Evolutionary conservation across 2,888 invertebrate species (phyloP).

Genomic region (Platerodrilus igneus): DNA sequence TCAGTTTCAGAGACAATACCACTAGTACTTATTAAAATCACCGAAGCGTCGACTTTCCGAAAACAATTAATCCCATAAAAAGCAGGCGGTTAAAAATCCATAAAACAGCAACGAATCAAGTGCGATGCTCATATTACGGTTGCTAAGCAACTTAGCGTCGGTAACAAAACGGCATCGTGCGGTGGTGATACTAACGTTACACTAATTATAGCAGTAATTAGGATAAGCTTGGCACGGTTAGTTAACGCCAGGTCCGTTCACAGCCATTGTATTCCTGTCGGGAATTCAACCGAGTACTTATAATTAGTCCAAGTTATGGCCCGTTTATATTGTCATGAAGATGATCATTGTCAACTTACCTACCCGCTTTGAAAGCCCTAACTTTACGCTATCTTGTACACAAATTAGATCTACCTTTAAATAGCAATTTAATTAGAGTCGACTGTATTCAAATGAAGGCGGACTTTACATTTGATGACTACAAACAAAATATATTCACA

Average conservation of each 20-base stretch:
- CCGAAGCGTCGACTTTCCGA: no score
- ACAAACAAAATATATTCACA: no score
- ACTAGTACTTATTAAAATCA: no score
- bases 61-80: conserved; percentile 32
- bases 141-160: conserved; percentile 35
- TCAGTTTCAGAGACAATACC: no score
- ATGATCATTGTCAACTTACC: conserved; percentile 44
- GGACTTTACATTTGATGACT: no score
- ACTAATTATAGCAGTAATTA: conserved; percentile 49
- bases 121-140: conserved; percentile 32
- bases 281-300: conserved; percentile 36
- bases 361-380: conserved; percentile 38
- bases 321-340: conserved; percentile 46
- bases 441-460: no score
- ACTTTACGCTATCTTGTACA: conserved; percentile 28
- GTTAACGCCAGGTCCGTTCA: conserved; percentile 34
- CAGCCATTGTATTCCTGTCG: conserved; percentile 34
- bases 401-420: conserved; percentile 22
- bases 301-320: conserved; percentile 45
- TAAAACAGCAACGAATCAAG: conserved; percentile 41
- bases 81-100: conserved; percentile 39
- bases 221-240: conserved; percentile 47
- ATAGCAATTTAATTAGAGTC: conserved; percentile 17
- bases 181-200: conserved; percentile 40
- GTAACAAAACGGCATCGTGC: conserved; percentile 42